These are phyloP conservation scores for Cantharis flavilabris DNA, from an alignment of 2,888 invertebrate species.

Conservation along the genomic window DNA sequence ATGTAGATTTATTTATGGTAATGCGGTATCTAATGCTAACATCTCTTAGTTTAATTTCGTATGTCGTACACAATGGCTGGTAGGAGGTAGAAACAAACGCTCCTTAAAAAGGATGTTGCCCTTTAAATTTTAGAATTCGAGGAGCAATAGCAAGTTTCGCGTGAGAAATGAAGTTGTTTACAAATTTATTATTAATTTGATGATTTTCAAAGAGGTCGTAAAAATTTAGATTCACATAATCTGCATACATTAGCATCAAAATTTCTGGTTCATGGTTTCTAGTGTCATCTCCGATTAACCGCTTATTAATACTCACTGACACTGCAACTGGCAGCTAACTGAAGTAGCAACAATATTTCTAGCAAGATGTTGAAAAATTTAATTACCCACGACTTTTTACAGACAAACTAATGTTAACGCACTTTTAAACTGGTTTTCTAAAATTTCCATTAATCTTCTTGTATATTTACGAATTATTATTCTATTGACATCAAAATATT, in stretches of 20 bases:
- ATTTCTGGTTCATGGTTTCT: conserved; percentile 18
- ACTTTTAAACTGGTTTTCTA: background rate
- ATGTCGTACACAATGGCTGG: conserved; percentile 14
- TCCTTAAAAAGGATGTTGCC: conserved; percentile 18
- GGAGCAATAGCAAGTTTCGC: background rate
- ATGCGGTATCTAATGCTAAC: conserved; percentile 20
- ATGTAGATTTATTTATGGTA: conserved; percentile 24
- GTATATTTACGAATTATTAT: background rate
- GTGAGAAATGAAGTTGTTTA: background rate
- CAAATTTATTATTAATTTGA: background rate
- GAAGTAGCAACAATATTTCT: conserved; percentile 5
- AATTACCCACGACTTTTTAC: background rate
- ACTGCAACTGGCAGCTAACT: conserved; percentile 23
- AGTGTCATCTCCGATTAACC: conserved; percentile 25
- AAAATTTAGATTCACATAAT: conserved; percentile 16
- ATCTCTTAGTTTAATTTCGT: conserved; percentile 17
- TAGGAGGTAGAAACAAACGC: conserved; percentile 19
- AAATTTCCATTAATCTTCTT: background rate
- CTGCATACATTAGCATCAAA: conserved; percentile 27
- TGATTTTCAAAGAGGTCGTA: conserved; percentile 21
- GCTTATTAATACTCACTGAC: conserved; percentile 23
- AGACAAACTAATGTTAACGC: background rate
- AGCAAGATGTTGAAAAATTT: conserved; percentile 1
- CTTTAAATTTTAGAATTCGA: conserved; percentile 3
- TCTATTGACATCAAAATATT: background rate